Percentiles rank a stretch among this genome's conserved stretches.
phyloP scores from a whole-genome alignment of 2,113 vertebrate genomes.

The Bubo scandiacus region DNA sequence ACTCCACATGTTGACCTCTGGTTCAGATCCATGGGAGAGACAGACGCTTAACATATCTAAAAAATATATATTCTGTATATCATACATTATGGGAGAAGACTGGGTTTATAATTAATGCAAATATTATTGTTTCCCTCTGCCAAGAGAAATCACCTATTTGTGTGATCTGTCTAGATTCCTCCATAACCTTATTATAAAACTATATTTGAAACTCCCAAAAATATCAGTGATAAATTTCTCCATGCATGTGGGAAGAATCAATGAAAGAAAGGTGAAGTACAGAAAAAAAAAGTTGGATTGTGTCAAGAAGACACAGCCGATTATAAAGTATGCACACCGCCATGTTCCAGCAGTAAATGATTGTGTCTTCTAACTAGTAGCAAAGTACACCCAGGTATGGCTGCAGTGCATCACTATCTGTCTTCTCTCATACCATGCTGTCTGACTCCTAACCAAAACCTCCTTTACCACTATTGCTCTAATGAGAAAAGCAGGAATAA shows the following conservation, averaged over 20 bases:
- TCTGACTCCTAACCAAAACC: background rate
- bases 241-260: background rate
- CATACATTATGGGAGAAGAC: background rate
- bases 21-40: background rate
- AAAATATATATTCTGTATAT: background rate
- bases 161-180: background rate
- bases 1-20: background rate
- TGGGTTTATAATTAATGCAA: background rate
- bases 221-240: background rate
- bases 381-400: background rate
- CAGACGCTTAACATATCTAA: background rate
- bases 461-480: background rate
- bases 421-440: background rate
- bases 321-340: background rate
- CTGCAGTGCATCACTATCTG: background rate
- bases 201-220: background rate
- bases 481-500: background rate
- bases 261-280: background rate
- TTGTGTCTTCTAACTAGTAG: background rate
- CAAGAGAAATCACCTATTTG: background rate
- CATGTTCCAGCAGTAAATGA: background rate
- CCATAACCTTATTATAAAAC: background rate
- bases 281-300: background rate
- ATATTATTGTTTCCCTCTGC: background rate
- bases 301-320: background rate